A percentile compares a stretch with the other conserved stretches of the same genome.
phyloP scores from a whole-genome alignment of 2,113 vertebrate genomes.

The Patagioenas fasciata region DNA sequence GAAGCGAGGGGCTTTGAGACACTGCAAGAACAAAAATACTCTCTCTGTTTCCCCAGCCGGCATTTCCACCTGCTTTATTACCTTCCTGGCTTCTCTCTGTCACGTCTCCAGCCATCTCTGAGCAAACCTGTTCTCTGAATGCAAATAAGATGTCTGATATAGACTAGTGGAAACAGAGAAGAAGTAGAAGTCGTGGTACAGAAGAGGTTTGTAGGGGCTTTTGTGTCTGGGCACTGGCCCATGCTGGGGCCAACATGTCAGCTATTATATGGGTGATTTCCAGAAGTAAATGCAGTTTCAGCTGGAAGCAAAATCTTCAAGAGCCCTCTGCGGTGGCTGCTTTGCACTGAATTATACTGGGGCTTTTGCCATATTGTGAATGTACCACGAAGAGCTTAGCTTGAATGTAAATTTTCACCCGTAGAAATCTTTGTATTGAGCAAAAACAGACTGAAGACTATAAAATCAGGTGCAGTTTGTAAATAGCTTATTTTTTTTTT shows the following conservation, averaged over 20 bases:
- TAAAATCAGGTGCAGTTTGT: not conserved
- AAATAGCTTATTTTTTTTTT: not conserved
- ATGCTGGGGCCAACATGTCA: not conserved
- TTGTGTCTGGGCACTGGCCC: not conserved
- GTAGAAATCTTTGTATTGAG: not conserved
- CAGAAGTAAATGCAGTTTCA: not conserved
- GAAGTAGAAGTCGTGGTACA: not conserved
- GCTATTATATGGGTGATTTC: not conserved
- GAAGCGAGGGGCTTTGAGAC: not conserved
- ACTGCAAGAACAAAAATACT: not conserved
- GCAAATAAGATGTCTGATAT: not conserved
- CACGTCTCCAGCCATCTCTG: not conserved
- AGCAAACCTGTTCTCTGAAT: not conserved
- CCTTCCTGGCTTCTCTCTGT: not conserved
- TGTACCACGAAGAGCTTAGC: not conserved
- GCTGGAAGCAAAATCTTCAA: not conserved
- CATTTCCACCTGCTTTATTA: not conserved
- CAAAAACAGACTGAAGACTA: fast-evolving
- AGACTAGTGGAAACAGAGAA: not conserved
- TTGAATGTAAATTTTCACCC: not conserved
- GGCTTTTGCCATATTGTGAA: fast-evolving
- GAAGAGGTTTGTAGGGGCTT: not conserved
- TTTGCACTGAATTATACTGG: fast-evolving
- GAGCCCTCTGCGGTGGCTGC: not conserved
- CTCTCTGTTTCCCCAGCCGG: not conserved